phyloP scores from a whole-genome alignment of 2,113 vertebrate species.

The human region GRCh38 chr2:36337501-36338000 shows the following conservation, averaged over 20 bases:
- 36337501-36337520: constrained; percentile 5
- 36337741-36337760: background rate
- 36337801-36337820: background rate
- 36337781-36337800: background rate
- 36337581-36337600: background rate
- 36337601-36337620: background rate
- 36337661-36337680: background rate
- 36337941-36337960: background rate
- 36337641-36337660: background rate
- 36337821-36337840: background rate
- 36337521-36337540: background rate
- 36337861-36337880: background rate
- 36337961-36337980: background rate
- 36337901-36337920: background rate
- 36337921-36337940: background rate
- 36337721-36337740: background rate
- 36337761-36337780: background rate
- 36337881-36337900: background rate
- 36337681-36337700: background rate
- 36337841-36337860: background rate
- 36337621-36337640: background rate
- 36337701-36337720: constrained; percentile 26
- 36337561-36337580: background rate
- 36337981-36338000: background rate
- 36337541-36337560: background rate